Evolutionary conservation across 2,888 invertebrate species (phyloP).

Genomic region (Xestia xanthographa): DNA sequence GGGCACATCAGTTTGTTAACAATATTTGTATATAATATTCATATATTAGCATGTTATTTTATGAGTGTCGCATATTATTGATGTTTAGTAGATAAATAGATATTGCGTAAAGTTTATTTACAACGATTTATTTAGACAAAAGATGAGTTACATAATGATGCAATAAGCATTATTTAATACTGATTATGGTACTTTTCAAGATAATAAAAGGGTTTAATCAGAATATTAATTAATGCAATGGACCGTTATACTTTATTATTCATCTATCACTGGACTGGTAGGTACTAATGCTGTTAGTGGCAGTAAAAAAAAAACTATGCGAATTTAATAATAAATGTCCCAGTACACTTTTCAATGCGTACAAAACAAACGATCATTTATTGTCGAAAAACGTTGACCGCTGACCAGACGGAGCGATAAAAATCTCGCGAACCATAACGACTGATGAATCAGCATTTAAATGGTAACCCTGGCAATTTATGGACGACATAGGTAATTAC

Average conservation of each 20-base stretch:
- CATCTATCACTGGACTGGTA: neutral
- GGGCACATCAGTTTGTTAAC: slow-evolving; percentile 41
- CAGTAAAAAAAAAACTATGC: neutral
- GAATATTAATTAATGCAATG: slow-evolving; percentile 20
- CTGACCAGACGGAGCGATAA: slow-evolving; percentile 68
- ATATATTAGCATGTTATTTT: slow-evolving; percentile 15
- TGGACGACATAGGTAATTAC: slow-evolving; percentile 71
- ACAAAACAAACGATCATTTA: slow-evolving; percentile 57
- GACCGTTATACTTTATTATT: neutral
- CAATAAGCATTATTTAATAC: neutral
- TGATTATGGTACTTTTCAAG: neutral
- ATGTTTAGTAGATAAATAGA: slow-evolving; percentile 24
- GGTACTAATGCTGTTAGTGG: neutral
- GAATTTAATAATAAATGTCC: slow-evolving; percentile 16
- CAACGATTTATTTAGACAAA: slow-evolving; percentile 1
- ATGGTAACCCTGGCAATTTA: slow-evolving; percentile 70
- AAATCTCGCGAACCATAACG: slow-evolving; percentile 75
- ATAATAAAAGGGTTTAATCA: slow-evolving; percentile 11
- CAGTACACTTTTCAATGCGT: slow-evolving; percentile 36
- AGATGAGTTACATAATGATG: slow-evolving; percentile 10
- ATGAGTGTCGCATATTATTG: slow-evolving; percentile 15
- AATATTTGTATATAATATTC: slow-evolving; percentile 32
- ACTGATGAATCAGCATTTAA: slow-evolving; percentile 83
- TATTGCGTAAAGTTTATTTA: slow-evolving; percentile 1
- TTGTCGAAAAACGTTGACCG: slow-evolving; percentile 69